These are phyloP conservation scores for Struthio camelus DNA, from an alignment of 2,113 vertebrate species.

Conservation along the genomic window DNA sequence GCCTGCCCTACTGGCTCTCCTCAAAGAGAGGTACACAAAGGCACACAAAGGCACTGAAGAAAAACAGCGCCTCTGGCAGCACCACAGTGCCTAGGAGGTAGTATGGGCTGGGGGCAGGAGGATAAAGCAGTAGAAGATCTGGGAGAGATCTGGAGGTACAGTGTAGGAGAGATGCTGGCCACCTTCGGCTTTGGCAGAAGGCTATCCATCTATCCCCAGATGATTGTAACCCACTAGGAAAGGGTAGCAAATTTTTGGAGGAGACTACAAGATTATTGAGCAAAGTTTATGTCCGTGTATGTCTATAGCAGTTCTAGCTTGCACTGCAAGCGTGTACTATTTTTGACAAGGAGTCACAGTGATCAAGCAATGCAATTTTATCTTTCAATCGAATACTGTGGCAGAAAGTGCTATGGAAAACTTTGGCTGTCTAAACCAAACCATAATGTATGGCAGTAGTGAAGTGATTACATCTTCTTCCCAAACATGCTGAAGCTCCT, in stretches of 20 bases:
- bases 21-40: too few species aligned
- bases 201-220: background rate
- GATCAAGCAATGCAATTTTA: background rate
- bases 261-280: background rate
- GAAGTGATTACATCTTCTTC: background rate
- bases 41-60: background rate
- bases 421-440: background rate
- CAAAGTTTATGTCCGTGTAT: background rate
- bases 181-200: rapidly evolving
- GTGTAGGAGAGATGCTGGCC: background rate
- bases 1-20: background rate
- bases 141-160: background rate
- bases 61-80: background rate
- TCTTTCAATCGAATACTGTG: background rate
- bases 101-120: background rate
- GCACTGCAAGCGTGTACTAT: background rate
- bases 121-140: background rate
- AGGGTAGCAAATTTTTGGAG: background rate
- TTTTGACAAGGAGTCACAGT: background rate
- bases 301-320: background rate
- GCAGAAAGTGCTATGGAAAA: background rate
- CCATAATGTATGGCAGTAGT: background rate
- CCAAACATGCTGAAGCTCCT: background rate
- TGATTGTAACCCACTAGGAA: background rate
- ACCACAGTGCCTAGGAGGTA: rapidly evolving